A percentile compares a stretch with the other conserved stretches of the same genome.
Conservation (phyloP, 2,113 vertebrate species). For the Chlorodrepanis virens region DNA sequence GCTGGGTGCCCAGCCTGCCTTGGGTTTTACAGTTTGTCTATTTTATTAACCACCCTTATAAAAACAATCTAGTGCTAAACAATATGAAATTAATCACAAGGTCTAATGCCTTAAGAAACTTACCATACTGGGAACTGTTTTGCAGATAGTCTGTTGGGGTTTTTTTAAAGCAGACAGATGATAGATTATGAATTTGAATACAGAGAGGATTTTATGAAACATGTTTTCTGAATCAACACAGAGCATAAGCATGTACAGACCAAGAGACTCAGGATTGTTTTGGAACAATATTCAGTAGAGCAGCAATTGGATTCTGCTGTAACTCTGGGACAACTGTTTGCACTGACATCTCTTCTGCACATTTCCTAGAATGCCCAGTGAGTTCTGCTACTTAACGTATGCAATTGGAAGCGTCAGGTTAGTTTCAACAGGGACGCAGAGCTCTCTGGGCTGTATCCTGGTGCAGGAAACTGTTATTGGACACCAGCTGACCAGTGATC, state of each 20-base stretch:
- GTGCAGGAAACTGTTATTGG: neutral
- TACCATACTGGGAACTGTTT: slow-evolving; percentile 34
- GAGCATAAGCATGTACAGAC: neutral
- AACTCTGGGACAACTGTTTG: neutral
- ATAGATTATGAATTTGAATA: slow-evolving; percentile 29
- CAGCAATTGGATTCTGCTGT: neutral
- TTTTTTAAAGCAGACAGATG: neutral
- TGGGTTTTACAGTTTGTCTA: slow-evolving; percentile 25
- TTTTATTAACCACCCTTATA: slow-evolving; percentile 41
- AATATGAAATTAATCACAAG: slow-evolving; percentile 30
- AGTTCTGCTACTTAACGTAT: neutral
- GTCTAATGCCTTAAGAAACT: slow-evolving; percentile 1
- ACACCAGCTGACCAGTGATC: neutral
- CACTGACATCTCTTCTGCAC: neutral
- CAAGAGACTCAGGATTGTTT: neutral
- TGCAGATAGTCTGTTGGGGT: neutral
- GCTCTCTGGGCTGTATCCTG: neutral
- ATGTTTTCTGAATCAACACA: neutral
- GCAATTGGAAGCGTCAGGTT: neutral
- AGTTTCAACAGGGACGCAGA: neutral
- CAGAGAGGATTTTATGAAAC: slow-evolving; percentile 13
- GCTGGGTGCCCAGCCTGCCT: neutral
- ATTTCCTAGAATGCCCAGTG: neutral
- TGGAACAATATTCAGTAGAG: neutral
- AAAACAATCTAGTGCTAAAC: slow-evolving; percentile 50